Evolutionary conservation across 1,140 invertebrate genomes (phyloP), one percentile per base, ranked within the genome.

Genomic region (Pygmarrhopalites habei): DNA sequence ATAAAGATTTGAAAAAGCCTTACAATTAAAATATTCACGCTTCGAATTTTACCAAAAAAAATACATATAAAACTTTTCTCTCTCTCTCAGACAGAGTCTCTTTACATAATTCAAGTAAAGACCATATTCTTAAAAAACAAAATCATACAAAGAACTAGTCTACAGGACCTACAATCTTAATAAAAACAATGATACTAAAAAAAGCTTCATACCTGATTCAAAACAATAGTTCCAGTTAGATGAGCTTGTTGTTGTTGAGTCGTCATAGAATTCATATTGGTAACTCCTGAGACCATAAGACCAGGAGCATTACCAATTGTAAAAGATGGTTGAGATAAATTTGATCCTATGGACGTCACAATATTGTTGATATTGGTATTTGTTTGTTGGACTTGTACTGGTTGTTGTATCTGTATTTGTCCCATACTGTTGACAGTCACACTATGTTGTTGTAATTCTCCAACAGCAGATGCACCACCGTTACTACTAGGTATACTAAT

Each of bases 201-300:
- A n/a, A n/a, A n/a, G n/a, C n/a, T n/a, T n/a, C n/a, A 15, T 35
- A 70, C 68, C 60, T 71, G 69, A 53, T 71, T 71, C 21, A 71
- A 32, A 35, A 71, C 64, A 47, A 71, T 64, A n/a, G 65, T 67
- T 46, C 67, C 67, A 25, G 60, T 43, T 29, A 64, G 56, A 56
- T 64, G 62, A 25, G 66, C 41, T 62, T 68, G 67, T 47, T 70
- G 66, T 10, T 47, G 26, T n/a, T n/a, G n/a, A n/a, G n/a, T n/a
- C n/a, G n/a, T n/a, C n/a, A n/a, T n/a, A n/a, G 49, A 35, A 47
- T 53, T 52, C 57, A 56, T 43, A 35, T 53, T 57, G 19, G 46
- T 55, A 35, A 35, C 32, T 66, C 17, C 64, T 25, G 26, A 25
- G 60, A 21, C 55, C 30, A 30, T 66, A 28, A 68, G 14, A 15